A percentile compares a stretch with the other conserved stretches of the same genome.
These are phyloP conservation scores for Pegoplata infirma DNA, from an alignment of 2,888 invertebrate species.

Conservation along the genomic window DNA sequence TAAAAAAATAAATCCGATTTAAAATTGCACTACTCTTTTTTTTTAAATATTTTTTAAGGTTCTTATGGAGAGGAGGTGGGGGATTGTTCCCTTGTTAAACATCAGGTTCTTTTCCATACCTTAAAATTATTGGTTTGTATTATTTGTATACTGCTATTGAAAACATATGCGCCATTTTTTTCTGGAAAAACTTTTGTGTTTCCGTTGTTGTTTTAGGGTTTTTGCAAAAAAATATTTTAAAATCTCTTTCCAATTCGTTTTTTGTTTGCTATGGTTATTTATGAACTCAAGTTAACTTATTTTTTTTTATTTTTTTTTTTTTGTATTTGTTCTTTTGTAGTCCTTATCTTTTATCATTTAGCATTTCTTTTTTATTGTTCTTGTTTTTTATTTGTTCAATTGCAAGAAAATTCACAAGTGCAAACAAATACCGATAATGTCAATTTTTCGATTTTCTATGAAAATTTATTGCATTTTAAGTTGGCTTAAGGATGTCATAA, in stretches of 20 bases:
- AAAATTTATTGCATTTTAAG: constrained; percentile 68
- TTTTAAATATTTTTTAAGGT: background rate
- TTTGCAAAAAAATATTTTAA: constrained; percentile 46
- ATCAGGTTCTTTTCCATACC: constrained; percentile 12
- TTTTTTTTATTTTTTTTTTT: too few species aligned
- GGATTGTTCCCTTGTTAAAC: background rate
- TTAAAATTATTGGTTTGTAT: background rate
- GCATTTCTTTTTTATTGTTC: constrained; percentile 35
- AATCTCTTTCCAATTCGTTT: constrained; percentile 37
- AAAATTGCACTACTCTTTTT: constrained; percentile 65
- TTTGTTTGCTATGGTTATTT: constrained; percentile 57
- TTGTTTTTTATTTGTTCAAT: constrained; percentile 69
- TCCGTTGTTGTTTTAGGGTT: constrained; percentile 33
- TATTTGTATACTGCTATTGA: constrained; percentile 43
- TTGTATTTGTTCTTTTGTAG: constrained; percentile 25
- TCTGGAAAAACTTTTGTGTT: background rate
- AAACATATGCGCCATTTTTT: constrained; percentile 59
- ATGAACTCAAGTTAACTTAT: constrained; percentile 55
- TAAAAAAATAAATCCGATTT: constrained; percentile 78
- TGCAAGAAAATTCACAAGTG: constrained; percentile 73
- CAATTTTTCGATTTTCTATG: constrained; percentile 65
- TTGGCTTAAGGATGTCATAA: constrained; percentile 63
- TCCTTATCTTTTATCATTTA: constrained; percentile 63
- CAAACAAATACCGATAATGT: constrained; percentile 72
- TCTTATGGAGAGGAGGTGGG: background rate